These are phyloP conservation scores for Lamprologus sp. DNA, from an alignment of 2,113 vertebrate genomes.

Conservation along the genomic window DNA sequence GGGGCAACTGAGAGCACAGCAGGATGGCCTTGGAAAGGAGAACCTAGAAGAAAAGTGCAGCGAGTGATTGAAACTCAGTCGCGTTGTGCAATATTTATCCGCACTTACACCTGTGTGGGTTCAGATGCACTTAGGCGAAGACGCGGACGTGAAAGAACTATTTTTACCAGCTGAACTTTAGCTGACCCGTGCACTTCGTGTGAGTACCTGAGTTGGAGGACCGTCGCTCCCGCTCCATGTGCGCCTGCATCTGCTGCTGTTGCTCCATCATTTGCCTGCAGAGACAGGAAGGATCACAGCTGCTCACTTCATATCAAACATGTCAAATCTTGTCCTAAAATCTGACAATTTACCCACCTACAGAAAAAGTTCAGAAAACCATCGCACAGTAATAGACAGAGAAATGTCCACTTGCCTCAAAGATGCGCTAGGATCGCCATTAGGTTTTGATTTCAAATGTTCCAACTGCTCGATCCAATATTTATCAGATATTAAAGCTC, in stretches of 20 bases:
- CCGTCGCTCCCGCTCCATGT: conserved; percentile 91
- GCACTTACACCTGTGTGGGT: not conserved
- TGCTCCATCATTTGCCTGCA: conserved; percentile 89
- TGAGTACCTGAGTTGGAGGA: conserved; percentile 87
- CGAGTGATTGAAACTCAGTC: fast-evolving
- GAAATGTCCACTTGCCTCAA: not conserved
- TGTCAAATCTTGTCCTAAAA: not conserved
- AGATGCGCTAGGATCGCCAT: not conserved
- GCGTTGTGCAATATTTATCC: not conserved
- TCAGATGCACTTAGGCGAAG: not conserved
- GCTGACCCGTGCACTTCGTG: fast-evolving
- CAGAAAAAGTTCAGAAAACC: not conserved
- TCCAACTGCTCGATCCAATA: not conserved
- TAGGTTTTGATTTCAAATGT: not conserved
- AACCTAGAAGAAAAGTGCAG: conserved; percentile 63
- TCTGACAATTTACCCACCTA: not conserved
- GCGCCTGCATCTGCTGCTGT: conserved; percentile 79
- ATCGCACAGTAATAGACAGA: not conserved
- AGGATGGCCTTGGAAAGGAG: conserved; percentile 85
- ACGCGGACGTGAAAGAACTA: fast-evolving
- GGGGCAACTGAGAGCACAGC: conserved; percentile 71
- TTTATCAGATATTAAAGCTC: not conserved
- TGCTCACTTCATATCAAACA: not conserved
- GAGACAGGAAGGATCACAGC: not conserved
- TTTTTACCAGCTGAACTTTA: not conserved